Evolutionary conservation across 2,113 vertebrate species (phyloP).

Genomic region (Sander vitreus): DNA sequence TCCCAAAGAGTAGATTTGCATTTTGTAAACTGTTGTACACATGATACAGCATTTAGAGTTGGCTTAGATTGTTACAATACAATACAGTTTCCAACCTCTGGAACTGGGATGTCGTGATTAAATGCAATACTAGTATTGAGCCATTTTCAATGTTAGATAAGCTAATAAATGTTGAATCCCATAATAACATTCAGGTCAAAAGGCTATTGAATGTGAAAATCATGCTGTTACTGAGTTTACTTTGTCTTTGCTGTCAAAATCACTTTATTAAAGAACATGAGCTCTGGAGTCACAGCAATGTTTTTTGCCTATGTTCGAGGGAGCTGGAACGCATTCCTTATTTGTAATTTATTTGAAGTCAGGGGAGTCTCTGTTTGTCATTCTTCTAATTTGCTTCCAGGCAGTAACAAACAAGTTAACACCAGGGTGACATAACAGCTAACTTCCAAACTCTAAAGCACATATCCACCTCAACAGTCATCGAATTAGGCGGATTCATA

Average conservation of each 20-base stretch:
- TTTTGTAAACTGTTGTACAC: background rate
- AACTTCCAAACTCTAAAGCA: conserved; percentile 40
- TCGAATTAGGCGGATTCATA: conserved; percentile 39
- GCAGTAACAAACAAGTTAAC: conserved; percentile 53
- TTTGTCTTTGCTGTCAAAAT: conserved; percentile 43
- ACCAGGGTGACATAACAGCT: conserved; percentile 39
- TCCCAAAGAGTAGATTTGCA: background rate
- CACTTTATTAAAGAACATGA: conserved; percentile 29
- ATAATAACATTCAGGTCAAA: conserved; percentile 30
- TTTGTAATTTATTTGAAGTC: conserved; percentile 48
- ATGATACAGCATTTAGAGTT: background rate
- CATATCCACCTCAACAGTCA: conserved; percentile 28
- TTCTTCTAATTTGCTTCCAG: conserved; percentile 43
- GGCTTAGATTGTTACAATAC: background rate
- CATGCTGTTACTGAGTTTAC: conserved; percentile 28
- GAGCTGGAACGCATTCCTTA: conserved; percentile 21
- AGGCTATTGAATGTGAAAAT: conserved; percentile 30
- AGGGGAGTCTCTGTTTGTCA: conserved; percentile 41
- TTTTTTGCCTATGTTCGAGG: conserved; percentile 28
- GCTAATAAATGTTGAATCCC: conserved; percentile 47
- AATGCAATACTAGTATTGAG: conserved; percentile 4
- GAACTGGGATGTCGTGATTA: background rate
- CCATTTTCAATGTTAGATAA: conserved; percentile 15
- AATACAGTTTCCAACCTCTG: background rate
- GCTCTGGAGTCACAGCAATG: conserved; percentile 7